phyloP scores from a whole-genome alignment of 2,797 vertebrate species.

The Cynopterus sphinx region DNA sequence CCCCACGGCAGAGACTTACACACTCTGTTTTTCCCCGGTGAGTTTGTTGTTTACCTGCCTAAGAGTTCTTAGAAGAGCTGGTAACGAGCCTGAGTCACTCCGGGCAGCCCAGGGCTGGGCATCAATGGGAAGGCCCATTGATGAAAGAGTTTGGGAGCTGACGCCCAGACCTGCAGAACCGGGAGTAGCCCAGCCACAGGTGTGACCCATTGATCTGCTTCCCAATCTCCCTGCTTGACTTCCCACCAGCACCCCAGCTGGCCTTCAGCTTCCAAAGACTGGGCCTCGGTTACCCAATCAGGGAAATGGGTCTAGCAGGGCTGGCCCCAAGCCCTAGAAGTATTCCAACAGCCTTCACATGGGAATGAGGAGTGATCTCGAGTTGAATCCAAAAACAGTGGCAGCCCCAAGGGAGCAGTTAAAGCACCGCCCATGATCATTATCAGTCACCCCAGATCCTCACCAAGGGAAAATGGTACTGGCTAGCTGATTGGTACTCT shows the following conservation, averaged over 20 bases:
- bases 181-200: background rate
- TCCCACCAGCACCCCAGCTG: background rate
- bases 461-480: background rate
- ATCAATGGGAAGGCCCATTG: background rate
- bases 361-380: background rate
- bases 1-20: background rate
- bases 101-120: background rate
- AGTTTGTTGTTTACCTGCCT: background rate
- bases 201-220: background rate
- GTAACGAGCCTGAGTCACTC: background rate
- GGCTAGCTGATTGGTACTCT: background rate
- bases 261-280: background rate
- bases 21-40: background rate
- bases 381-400: background rate
- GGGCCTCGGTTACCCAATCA: background rate
- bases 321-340: background rate
- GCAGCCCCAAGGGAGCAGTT: background rate
- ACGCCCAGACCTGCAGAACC: slow-evolving; percentile 33
- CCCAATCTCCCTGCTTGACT: background rate
- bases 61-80: background rate
- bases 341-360: background rate
- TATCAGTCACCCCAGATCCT: background rate
- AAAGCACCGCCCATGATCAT: background rate
- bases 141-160: background rate
- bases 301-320: background rate